Conservation (phyloP, 2,797 vertebrate species). For the Tauraco hartlaubi region DNA sequence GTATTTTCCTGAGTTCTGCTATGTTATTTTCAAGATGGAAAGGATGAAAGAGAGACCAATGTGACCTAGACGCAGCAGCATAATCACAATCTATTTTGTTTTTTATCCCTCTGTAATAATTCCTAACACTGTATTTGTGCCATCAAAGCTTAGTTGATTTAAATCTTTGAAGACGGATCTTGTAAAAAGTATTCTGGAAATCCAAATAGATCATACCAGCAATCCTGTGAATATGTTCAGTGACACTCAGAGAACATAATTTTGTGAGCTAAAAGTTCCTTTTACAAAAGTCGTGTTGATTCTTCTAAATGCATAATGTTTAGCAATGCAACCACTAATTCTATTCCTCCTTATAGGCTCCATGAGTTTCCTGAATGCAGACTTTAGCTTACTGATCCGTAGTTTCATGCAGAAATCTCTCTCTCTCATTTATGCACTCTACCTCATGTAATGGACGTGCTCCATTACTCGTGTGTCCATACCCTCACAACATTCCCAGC, state of each 20-base stretch:
- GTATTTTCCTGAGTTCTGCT: background rate
- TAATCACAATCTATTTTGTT: background rate
- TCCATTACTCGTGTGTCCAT: background rate
- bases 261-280: background rate
- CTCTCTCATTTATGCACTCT: background rate
- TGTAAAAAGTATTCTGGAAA: background rate
- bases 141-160: background rate
- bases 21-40: background rate
- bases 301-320: background rate
- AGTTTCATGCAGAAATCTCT: background rate
- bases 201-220: background rate
- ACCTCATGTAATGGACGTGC: background rate
- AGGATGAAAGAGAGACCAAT: background rate
- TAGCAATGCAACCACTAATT: background rate
- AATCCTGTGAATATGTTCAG: background rate
- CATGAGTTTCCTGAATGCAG: background rate
- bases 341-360: background rate
- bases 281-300: background rate
- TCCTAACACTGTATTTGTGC: background rate
- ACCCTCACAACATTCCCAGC: background rate
- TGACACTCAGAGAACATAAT: background rate
- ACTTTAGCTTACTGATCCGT: background rate
- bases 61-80: background rate
- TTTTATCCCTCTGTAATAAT: background rate
- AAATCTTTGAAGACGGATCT: background rate